Percentiles rank a stretch among this genome's conserved stretches.
phyloP scores from a whole-genome alignment of 2,113 vertebrate species.

The Hippocampus mohnikei region DNA sequence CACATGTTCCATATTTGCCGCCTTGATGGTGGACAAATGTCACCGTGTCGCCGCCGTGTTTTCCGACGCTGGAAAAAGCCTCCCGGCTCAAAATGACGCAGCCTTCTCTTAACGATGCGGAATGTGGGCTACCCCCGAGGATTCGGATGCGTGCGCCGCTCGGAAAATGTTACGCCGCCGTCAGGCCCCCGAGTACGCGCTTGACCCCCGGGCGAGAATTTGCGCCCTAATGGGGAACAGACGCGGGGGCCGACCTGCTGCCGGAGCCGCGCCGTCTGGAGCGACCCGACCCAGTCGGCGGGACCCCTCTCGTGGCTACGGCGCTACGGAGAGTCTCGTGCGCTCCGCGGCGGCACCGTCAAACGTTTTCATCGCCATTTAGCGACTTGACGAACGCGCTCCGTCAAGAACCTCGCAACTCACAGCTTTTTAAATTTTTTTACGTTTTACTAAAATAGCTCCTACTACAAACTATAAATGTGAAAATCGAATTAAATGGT shows the following conservation, averaged over 20 bases:
- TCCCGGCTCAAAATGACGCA: constrained; percentile 44
- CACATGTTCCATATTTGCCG: background rate
- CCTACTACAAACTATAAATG: too few species aligned
- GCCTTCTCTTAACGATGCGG: constrained; percentile 20
- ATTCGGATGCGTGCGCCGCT: constrained; percentile 26
- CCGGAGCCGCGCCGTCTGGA: background rate
- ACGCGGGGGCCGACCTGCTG: constrained; percentile 32
- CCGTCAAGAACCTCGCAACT: too few species aligned
- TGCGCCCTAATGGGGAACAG: constrained; percentile 40
- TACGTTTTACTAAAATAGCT: too few species aligned
- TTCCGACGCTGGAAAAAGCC: constrained; percentile 15
- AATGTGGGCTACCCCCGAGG: constrained; percentile 2
- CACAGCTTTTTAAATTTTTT: too few species aligned
- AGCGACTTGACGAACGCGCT: too few species aligned
- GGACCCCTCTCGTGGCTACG: background rate
- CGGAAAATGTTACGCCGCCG: constrained; percentile 55
- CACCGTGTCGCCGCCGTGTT: constrained; percentile 6
- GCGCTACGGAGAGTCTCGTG: background rate
- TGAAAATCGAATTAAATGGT: too few species aligned
- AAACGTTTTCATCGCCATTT: too few species aligned
- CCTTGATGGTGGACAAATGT: constrained; percentile 23
- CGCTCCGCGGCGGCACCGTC: too few species aligned
- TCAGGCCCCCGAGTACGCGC: constrained; percentile 34
- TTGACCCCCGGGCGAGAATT: constrained; percentile 36
- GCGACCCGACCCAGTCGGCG: too few species aligned